phyloP scores from a whole-genome alignment of 2,888 invertebrate species.

The Dicyrtoma fusca region DNA sequence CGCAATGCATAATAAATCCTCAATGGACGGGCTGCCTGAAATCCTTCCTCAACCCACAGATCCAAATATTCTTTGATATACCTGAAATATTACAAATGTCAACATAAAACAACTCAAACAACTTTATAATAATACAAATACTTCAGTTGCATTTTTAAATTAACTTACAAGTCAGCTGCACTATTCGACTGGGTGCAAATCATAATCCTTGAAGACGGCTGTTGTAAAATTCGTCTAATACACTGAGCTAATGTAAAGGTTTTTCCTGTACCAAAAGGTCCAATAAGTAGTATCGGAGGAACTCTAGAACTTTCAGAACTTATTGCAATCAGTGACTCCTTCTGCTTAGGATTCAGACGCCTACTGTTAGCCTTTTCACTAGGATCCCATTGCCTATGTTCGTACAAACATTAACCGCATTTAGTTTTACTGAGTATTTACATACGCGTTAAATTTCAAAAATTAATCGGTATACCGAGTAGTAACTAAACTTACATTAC shows the following conservation, averaged over 20 bases:
- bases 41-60: constrained; percentile 71
- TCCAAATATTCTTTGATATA: constrained; percentile 83
- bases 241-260: constrained; percentile 79
- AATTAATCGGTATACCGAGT: too few species aligned
- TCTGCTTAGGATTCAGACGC: constrained; percentile 75
- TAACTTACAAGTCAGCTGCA: constrained; percentile 58
- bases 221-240: constrained; percentile 69
- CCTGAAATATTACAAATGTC: constrained; percentile 39
- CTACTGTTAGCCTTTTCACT: constrained; percentile 63
- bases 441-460: too few species aligned
- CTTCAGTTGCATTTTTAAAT: neutral
- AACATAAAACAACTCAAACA: neutral
- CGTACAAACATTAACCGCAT: too few species aligned
- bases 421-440: too few species aligned
- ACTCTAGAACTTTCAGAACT: constrained; percentile 68
- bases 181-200: constrained; percentile 85
- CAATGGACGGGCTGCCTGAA: constrained; percentile 70
- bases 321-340: constrained; percentile 76
- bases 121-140: too few species aligned
- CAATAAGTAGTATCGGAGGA: constrained; percentile 72
- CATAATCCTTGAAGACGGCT: constrained; percentile 70
- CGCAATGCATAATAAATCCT: constrained; percentile 79
- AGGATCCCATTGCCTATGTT: constrained; percentile 71
- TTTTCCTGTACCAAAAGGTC: constrained; percentile 68
- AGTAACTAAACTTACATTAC: constrained; percentile 60